Evolutionary conservation across 2,113 vertebrate species (phyloP).

Genomic region (Oplegnathus fasciatus): DNA sequence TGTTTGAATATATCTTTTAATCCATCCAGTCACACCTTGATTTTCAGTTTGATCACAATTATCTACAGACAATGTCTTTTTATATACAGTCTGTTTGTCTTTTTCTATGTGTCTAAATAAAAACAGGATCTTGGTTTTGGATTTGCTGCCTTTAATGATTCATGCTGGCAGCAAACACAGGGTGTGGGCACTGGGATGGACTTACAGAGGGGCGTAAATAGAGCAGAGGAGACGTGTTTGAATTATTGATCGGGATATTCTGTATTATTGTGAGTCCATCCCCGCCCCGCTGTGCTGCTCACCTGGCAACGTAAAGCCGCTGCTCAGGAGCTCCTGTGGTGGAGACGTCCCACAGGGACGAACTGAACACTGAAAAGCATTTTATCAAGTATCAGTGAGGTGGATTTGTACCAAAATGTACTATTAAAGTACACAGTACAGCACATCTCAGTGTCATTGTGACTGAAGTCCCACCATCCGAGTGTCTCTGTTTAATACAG

Average conservation of each 20-base stretch:
- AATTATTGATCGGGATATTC: conserved; percentile 75
- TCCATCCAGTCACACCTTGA: neutral
- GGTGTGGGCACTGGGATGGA: conserved; percentile 25
- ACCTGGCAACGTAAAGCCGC: conserved; percentile 62
- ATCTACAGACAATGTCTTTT: neutral
- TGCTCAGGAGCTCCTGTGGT: conserved; percentile 30
- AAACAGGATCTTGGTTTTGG: conserved; percentile 24
- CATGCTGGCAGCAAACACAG: conserved; percentile 50
- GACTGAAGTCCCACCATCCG: neutral
- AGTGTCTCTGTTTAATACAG: neutral
- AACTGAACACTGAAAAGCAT: conserved; percentile 4
- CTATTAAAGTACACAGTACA: conserved; percentile 6
- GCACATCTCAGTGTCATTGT: neutral
- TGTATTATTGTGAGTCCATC: conserved; percentile 40
- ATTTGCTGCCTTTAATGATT: conserved; percentile 67
- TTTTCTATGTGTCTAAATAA: conserved; percentile 18
- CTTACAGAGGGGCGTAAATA: conserved; percentile 45
- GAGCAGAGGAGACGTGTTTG: conserved; percentile 61
- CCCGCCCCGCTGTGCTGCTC: conserved; percentile 9
- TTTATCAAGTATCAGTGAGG: conserved; percentile 24
- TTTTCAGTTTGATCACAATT: conserved; percentile 10
- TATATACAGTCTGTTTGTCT: neutral
- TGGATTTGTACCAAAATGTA: neutral
- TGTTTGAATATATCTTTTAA: conserved; percentile 2
- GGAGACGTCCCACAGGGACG: conserved; percentile 39